Conservation (phyloP, 2,113 vertebrate species). For the Rhegmatorhina hoffmannsi region DNA sequence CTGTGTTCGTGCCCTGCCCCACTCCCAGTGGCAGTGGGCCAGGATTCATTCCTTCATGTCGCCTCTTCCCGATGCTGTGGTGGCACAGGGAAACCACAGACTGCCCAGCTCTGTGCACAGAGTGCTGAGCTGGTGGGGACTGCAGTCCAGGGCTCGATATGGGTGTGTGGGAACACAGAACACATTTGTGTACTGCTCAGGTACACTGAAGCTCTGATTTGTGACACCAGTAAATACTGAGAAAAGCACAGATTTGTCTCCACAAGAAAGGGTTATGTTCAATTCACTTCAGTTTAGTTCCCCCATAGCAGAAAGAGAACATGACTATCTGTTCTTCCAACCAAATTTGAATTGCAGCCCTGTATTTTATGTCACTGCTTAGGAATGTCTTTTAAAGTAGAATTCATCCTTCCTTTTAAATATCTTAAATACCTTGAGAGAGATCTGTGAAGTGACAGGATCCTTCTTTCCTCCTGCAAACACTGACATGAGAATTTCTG, state of each 20-base stretch:
- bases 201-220: background rate
- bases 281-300: background rate
- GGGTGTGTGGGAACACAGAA: accelerated
- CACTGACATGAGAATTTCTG: background rate
- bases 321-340: background rate
- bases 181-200: background rate
- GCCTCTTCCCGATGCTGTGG: accelerated
- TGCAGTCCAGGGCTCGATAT: background rate
- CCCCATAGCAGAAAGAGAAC: background rate
- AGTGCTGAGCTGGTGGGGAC: background rate
- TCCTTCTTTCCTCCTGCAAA: background rate
- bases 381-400: background rate
- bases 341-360: background rate
- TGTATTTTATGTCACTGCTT: background rate
- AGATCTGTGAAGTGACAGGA: background rate
- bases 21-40: background rate
- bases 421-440: background rate
- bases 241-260: background rate
- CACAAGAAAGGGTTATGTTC: background rate
- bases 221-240: background rate
- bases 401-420: background rate
- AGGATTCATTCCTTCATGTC: accelerated
- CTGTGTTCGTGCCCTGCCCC: accelerated
- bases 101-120: background rate
- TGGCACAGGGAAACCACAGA: background rate